These are phyloP conservation scores for Cheilosia pagana DNA, from an alignment of 2,888 invertebrate genomes.

Conservation along the genomic window DNA sequence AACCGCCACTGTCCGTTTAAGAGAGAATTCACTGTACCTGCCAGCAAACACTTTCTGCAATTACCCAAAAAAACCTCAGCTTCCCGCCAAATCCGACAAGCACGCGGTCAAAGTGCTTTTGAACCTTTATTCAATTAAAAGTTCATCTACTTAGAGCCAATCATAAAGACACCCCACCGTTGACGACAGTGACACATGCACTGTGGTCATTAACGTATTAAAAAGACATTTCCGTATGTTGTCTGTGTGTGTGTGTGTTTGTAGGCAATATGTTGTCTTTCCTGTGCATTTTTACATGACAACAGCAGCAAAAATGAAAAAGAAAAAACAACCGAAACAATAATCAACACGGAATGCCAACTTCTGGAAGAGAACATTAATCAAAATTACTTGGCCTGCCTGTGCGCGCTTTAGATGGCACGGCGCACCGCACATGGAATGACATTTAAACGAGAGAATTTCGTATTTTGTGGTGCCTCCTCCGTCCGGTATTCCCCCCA, in stretches of 20 bases:
- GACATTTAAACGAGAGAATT: slow-evolving; percentile 48
- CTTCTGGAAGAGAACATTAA: slow-evolving; percentile 65
- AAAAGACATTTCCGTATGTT: slow-evolving; percentile 61
- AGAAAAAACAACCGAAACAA: slow-evolving; percentile 21
- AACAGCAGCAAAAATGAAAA: not conserved
- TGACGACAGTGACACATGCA: slow-evolving; percentile 52
- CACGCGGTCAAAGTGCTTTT: slow-evolving; percentile 1
- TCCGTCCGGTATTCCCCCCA: too few species aligned
- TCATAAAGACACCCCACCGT: slow-evolving; percentile 37
- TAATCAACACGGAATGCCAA: slow-evolving; percentile 53
- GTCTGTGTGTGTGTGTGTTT: slow-evolving; percentile 50
- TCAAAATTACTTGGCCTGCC: slow-evolving; percentile 64
- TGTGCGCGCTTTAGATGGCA: slow-evolving; percentile 20
- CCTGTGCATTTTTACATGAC: slow-evolving; percentile 56
- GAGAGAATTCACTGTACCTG: too few species aligned
- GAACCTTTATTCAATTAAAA: slow-evolving; percentile 60
- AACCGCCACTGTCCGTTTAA: too few species aligned
- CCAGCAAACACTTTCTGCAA: not conserved
- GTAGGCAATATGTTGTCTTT: slow-evolving; percentile 51
- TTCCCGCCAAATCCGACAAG: not conserved
- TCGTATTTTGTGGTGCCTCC: not conserved
- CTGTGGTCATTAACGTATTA: slow-evolving; percentile 55
- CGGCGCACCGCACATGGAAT: slow-evolving; percentile 30
- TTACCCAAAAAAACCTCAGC: not conserved
- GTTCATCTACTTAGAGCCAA: slow-evolving; percentile 55